phyloP scores from a whole-genome alignment of 2,888 invertebrate genomes.

The Epinotia ramella region DNA sequence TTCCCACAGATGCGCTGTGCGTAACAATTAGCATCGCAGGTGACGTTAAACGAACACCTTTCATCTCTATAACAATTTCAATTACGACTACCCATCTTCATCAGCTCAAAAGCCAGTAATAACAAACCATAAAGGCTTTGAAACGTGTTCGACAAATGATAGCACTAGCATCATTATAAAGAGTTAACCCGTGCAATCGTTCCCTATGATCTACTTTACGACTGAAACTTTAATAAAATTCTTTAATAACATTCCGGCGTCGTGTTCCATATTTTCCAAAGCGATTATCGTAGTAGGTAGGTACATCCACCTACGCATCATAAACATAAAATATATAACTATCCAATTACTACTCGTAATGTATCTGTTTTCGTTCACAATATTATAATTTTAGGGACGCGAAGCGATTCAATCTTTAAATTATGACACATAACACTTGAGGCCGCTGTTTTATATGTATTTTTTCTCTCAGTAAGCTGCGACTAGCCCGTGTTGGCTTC shows the following conservation, averaged over 20 bases:
- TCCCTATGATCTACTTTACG: conserved; percentile 72
- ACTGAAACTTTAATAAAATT: conserved; percentile 75
- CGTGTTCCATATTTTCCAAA: conserved; percentile 64
- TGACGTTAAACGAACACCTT: conserved; percentile 20
- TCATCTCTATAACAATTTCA: conserved; percentile 29
- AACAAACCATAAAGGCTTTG: conserved; percentile 56
- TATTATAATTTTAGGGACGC: conserved; percentile 56
- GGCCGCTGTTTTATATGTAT: conserved; percentile 57
- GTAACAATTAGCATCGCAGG: conserved; percentile 4
- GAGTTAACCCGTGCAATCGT: conserved; percentile 54
- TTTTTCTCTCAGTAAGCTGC: conserved; percentile 73
- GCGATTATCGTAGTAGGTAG: conserved; percentile 71
- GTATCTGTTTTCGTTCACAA: conserved; percentile 65
- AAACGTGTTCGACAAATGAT: conserved; percentile 45
- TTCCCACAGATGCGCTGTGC: neutral
- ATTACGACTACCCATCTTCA: conserved; percentile 31
- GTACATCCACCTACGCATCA: conserved; percentile 60
- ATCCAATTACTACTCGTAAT: conserved; percentile 68
- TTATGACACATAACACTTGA: conserved; percentile 72
- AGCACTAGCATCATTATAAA: conserved; percentile 43
- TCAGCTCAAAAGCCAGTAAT: conserved; percentile 61
- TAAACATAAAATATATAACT: conserved; percentile 70
- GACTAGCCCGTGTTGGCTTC: conserved; percentile 76
- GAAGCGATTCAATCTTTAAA: conserved; percentile 70
- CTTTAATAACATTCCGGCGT: conserved; percentile 76